Evolutionary conservation across 2,888 invertebrate genomes (phyloP), one percentile per base, ranked within the genome.

Genomic region (Platycheirus rosarum): DNA sequence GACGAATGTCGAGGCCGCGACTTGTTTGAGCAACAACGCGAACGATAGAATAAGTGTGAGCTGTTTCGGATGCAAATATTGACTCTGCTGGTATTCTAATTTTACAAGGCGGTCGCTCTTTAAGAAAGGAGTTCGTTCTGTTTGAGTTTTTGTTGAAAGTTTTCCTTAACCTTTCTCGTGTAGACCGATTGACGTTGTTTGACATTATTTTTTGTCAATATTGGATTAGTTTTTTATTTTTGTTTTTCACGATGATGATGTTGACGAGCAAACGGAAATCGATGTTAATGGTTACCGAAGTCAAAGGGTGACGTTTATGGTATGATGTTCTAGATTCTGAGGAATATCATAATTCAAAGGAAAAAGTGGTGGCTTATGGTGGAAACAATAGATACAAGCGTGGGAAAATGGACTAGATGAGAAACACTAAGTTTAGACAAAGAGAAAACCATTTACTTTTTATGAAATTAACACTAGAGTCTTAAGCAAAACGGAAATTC

Each of bases 51-150:
- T 49, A 60, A 79, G 79, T 80, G 79, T 69, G 75, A 75, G 79
- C 46, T 70, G 75, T 68, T n/a, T 76, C 82, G 77, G 73, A 63
- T 73, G 82, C 77, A 82, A 82, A 82, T 82, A 82, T 82, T 82
- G 68, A 77, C 49, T 46, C 26, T 71, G 73, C 68, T 14, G 55
- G 68, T 82, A 82, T 82, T 82, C 77, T 82, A 82, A 82, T 77
- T 82, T 82, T 68, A 73, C 77, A 77, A 76, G 82, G 77, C 82
- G 68, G 77, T 68, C 66, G 63, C 26, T 71, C 63, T 66, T 80
- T 60, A 57, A 70, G 49, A 75, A 68, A 71, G 37, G 16, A 68
- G 49, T 63, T 71, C 9, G 66, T 68, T 69, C 48, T 53, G 32
- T 68, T 78, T 70, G 42, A 18, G 23, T 55, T 55, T 65, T 9